Conservation (phyloP, 2,888 invertebrate genomes). For the Drosophila koepferae region DNA sequence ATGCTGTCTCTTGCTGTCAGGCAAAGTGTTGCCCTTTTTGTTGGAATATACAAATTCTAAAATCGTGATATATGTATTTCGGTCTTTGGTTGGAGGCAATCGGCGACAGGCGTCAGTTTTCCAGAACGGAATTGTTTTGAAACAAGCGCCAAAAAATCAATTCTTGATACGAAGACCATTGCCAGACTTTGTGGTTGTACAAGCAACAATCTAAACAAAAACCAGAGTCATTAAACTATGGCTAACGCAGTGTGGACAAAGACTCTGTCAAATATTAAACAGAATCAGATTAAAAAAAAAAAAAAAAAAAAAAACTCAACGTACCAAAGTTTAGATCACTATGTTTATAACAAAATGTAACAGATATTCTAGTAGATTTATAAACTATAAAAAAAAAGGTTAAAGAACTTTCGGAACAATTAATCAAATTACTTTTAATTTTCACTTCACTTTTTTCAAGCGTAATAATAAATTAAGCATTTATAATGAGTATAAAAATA, state of each 20-base stretch:
- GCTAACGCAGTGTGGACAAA: constrained; percentile 5
- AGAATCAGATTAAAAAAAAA: neutral
- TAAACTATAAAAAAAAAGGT: too few relatives aligned
- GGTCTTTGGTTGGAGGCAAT: neutral
- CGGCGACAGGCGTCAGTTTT: neutral
- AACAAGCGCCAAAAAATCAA: constrained; percentile 40
- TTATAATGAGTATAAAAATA: too few relatives aligned
- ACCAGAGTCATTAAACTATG: constrained; percentile 26
- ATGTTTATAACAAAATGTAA: too few relatives aligned
- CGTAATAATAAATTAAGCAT: too few relatives aligned
- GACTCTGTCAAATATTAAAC: neutral
- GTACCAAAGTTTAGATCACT: neutral
- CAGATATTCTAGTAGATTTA: too few relatives aligned
- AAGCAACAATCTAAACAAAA: constrained; percentile 14
- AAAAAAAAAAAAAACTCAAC: neutral
- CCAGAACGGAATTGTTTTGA: constrained; percentile 3
- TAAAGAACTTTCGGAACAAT: too few relatives aligned
- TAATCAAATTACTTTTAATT: too few relatives aligned
- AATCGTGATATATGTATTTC: constrained; percentile 26
- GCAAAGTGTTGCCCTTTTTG: constrained; percentile 10
- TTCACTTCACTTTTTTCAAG: too few relatives aligned
- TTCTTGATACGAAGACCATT: constrained; percentile 15
- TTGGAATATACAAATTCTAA: constrained; percentile 21
- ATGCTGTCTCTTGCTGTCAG: constrained; percentile 8
- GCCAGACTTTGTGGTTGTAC: neutral